Evolutionary conservation across 2,797 vertebrate genomes (phyloP).

Genomic region (Galagoides demidoff): DNA sequence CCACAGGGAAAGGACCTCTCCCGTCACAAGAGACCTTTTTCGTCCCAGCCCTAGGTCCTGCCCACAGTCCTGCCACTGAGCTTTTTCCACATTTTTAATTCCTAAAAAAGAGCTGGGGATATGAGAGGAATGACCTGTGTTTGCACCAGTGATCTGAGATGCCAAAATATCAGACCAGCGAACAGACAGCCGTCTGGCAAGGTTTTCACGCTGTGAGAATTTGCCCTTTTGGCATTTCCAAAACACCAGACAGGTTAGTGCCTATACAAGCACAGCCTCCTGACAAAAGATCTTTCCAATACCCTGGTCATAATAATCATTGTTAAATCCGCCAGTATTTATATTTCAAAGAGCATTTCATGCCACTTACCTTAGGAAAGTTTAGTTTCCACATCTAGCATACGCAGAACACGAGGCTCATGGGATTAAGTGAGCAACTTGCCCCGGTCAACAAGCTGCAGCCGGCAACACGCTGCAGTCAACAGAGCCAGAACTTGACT

Average conservation of each 20-base stretch:
- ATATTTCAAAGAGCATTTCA: neutral
- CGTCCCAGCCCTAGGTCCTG: rapidly evolving
- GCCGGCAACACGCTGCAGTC: no score
- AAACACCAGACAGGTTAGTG: no score
- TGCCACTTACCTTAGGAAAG: rapidly evolving
- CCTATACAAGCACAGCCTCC: rapidly evolving
- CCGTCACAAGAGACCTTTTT: rapidly evolving
- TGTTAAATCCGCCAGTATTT: neutral
- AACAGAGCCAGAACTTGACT: rapidly evolving
- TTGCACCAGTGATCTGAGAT: neutral
- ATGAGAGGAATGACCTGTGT: rapidly evolving
- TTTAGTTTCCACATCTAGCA: neutral
- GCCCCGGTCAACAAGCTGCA: neutral
- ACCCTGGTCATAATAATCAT: rapidly evolving
- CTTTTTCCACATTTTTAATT: neutral
- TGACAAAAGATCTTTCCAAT: neutral
- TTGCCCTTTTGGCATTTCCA: neutral
- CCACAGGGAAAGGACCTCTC: neutral
- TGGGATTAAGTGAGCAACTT: neutral
- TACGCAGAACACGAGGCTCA: neutral
- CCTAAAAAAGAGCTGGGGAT: neutral
- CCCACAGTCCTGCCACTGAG: neutral
- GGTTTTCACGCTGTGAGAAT: rapidly evolving
- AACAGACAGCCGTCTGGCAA: rapidly evolving
- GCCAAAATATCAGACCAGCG: neutral